These are phyloP conservation scores for Diarsia brunnea DNA, from an alignment of 2,888 invertebrate genomes.

Conservation along the genomic window DNA sequence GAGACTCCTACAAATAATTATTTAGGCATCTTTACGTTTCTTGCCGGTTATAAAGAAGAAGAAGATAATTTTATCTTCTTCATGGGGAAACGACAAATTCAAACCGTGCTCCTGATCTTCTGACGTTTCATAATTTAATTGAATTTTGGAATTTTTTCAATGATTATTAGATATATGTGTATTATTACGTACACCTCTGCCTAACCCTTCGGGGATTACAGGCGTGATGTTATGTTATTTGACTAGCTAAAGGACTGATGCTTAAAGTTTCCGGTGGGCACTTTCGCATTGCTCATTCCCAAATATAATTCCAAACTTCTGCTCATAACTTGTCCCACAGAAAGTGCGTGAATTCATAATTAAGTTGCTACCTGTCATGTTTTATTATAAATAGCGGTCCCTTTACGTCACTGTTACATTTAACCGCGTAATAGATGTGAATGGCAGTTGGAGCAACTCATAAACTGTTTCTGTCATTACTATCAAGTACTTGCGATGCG, in stretches of 20 bases:
- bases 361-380: constrained; percentile 43
- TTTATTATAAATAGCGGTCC: constrained; percentile 49
- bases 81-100: not conserved
- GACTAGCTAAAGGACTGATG: too few relatives aligned
- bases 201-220: too few relatives aligned
- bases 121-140: not conserved
- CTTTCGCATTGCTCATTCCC: too few relatives aligned
- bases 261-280: too few relatives aligned
- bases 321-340: not conserved
- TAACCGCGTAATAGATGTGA: constrained; percentile 19
- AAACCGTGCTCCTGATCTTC: not conserved
- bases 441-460: constrained; percentile 16
- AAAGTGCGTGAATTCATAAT: constrained; percentile 39
- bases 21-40: not conserved
- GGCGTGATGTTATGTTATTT: too few relatives aligned
- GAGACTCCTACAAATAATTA: not conserved
- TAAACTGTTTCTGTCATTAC: not conserved
- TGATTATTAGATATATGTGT: too few relatives aligned
- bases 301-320: not conserved
- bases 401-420: constrained; percentile 33
- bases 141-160: too few relatives aligned
- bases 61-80: not conserved
- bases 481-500: not conserved
- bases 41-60: not conserved
- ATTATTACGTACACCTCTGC: too few relatives aligned